phyloP scores from a whole-genome alignment of 1,140 invertebrate species.

The Panagrolaimus sp. region DNA sequence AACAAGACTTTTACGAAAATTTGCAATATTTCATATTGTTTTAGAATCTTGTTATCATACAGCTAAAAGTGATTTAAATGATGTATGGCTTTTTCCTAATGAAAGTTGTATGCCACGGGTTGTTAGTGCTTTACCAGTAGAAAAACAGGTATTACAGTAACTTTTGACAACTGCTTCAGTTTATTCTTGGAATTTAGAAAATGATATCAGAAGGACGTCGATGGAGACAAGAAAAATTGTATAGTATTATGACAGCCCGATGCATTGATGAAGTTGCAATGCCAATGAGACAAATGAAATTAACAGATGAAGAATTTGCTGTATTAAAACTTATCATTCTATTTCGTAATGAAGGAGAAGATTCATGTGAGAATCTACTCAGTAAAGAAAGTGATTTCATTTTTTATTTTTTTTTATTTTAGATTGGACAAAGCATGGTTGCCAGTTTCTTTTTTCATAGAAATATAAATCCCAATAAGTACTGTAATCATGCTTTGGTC shows the following conservation, averaged over 20 bases:
- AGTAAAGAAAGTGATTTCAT: too few species aligned
- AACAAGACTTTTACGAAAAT: constrained; percentile 14
- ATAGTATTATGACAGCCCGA: constrained; percentile 44
- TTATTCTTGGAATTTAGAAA: constrained; percentile 1
- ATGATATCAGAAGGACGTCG: constrained; percentile 36
- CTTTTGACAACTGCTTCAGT: neutral
- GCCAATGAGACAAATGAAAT: constrained; percentile 28
- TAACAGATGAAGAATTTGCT: constrained; percentile 40
- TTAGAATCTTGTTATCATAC: constrained; percentile 24
- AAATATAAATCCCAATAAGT: too few species aligned
- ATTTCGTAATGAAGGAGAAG: constrained; percentile 26
- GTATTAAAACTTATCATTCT: constrained; percentile 39
- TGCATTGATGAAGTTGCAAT: constrained; percentile 48
- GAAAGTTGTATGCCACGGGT: constrained; percentile 19
- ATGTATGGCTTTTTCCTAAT: constrained; percentile 26
- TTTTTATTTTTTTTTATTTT: too few species aligned
- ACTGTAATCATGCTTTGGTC: too few species aligned
- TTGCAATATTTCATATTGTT: constrained; percentile 25
- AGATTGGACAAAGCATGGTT: too few species aligned
- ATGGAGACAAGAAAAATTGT: constrained; percentile 50
- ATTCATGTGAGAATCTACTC: neutral
- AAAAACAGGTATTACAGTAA: constrained; percentile 20
- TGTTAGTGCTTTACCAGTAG: constrained; percentile 16
- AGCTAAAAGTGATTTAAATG: constrained; percentile 13
- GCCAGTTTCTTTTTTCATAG: too few species aligned